These are phyloP conservation scores for Epistrophe grossulariae DNA, from an alignment of 2,888 invertebrate genomes.

Conservation along the genomic window DNA sequence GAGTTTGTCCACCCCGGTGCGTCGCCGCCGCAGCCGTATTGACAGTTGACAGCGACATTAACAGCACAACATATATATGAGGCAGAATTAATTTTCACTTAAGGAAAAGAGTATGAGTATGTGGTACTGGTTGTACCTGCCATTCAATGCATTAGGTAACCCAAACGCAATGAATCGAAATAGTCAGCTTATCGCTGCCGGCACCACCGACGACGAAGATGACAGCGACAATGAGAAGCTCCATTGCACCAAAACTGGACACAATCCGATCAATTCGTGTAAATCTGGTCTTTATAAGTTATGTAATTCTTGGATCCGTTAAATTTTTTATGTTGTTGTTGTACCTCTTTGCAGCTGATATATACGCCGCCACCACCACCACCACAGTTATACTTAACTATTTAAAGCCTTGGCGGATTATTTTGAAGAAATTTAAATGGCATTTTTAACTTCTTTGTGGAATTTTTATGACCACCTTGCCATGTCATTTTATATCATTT, in stretches of 20 bases:
- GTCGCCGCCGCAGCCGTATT: constrained; percentile 12
- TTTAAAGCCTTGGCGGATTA: constrained; percentile 39
- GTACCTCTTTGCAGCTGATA: neutral
- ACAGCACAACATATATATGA: constrained; percentile 5
- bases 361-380: neutral
- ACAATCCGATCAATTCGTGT: constrained; percentile 60
- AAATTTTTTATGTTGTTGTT: neutral
- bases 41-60: constrained; percentile 4
- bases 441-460: constrained; percentile 59
- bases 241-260: constrained; percentile 60
- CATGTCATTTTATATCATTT: constrained; percentile 26
- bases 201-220: constrained; percentile 18
- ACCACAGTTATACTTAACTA: constrained; percentile 11
- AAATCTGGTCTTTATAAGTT: constrained; percentile 62
- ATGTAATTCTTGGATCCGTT: constrained; percentile 64
- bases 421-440: constrained; percentile 68
- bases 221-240: constrained; percentile 44
- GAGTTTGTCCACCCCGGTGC: constrained; percentile 18
- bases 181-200: constrained; percentile 49
- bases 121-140: constrained; percentile 12
- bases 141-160: constrained; percentile 59
- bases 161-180: constrained; percentile 14
- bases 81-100: constrained; percentile 46
- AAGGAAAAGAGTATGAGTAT: constrained; percentile 32
- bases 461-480: constrained; percentile 66